A percentile compares a stretch with the other conserved stretches of the same genome.
Conservation (phyloP, 2,888 invertebrate genomes). For the Pherbina coryleti region DNA sequence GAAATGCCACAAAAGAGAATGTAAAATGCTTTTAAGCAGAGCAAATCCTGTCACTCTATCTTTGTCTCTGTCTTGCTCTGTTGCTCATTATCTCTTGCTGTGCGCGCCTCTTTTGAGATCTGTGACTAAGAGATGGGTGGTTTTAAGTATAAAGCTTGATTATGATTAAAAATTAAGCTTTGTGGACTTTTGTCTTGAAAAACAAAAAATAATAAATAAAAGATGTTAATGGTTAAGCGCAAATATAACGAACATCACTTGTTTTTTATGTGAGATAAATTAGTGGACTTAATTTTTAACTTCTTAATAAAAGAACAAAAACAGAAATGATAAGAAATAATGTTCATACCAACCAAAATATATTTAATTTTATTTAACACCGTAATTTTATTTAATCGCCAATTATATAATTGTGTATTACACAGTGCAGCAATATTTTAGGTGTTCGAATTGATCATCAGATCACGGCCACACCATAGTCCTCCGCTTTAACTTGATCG, state of each 20-base stretch:
- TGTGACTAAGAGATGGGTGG: not conserved
- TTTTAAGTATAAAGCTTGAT: conserved; percentile 7
- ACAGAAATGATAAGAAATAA: too few species aligned
- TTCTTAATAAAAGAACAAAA: too few species aligned
- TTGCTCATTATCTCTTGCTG: not conserved
- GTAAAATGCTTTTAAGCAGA: conserved; percentile 7
- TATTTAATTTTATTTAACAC: too few species aligned
- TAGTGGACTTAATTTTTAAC: too few species aligned
- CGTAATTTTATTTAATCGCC: too few species aligned
- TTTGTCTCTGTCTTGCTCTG: not conserved
- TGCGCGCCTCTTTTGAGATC: not conserved
- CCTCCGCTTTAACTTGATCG: too few species aligned
- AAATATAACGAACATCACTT: too few species aligned
- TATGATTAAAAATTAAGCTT: conserved; percentile 31
- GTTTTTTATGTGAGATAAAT: not conserved
- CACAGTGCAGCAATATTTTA: too few species aligned
- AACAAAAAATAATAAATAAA: not conserved
- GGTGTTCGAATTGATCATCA: too few species aligned
- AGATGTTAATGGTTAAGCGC: not conserved
- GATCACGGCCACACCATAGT: too few species aligned
- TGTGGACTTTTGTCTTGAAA: not conserved
- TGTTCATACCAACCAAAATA: too few species aligned
- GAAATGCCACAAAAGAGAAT: not conserved
- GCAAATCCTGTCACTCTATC: conserved; percentile 6
- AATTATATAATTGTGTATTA: too few species aligned